Base-by-base conservation (phyloP, 1,140 invertebrate species). In the Drosophila santomea region DNA sequence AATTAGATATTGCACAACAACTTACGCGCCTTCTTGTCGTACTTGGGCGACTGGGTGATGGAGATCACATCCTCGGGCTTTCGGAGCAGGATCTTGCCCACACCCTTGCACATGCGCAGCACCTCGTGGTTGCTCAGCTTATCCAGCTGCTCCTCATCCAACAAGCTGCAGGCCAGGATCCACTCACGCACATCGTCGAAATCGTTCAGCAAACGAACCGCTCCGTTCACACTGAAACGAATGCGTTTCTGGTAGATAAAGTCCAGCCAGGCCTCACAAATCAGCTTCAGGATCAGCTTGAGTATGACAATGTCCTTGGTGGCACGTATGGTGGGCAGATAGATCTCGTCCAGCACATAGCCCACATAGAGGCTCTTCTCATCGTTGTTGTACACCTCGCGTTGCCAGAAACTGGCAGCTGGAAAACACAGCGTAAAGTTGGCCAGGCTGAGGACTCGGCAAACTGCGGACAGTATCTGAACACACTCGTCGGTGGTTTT, bases 181-280 rank as follows among this genome's bases (percentile, higher is more conserved):
- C 96, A 97, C 8, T 94, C 94, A 6, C 94, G 93, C 3, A 97
- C 95, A 74, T 95, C 94, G 28, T 95, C 95, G 83, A 97, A 97
- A 92, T 97, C 96, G 39, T 94, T 94, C 17, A 96, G 91, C 17
- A 97, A 91, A 76, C 96, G 96, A 35, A 95, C 90, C 0, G 93
- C 93, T 5, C 93, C 93, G 55, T 88, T 80, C 0, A 89, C 73
- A 25, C 84, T 91, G 84, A 97, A 97, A 92, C 96, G 96, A 41
- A 97, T 95, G 91, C 95, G 95, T 71, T 96, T 95, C 36, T 95
- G 94, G 88, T 96, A 97, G 63, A 97, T 97, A 61, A 97, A 96
- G 91, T 97, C 96, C 35, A 97, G 92, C 96, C 96, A 97, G 1
- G 96, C 95, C 89, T 97, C 96, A 83, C 96, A 97, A 93, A 97